Evolutionary conservation across 1,140 invertebrate species (phyloP), one percentile per base, ranked within the genome.

Genomic region (Camponotus vicinus): DNA sequence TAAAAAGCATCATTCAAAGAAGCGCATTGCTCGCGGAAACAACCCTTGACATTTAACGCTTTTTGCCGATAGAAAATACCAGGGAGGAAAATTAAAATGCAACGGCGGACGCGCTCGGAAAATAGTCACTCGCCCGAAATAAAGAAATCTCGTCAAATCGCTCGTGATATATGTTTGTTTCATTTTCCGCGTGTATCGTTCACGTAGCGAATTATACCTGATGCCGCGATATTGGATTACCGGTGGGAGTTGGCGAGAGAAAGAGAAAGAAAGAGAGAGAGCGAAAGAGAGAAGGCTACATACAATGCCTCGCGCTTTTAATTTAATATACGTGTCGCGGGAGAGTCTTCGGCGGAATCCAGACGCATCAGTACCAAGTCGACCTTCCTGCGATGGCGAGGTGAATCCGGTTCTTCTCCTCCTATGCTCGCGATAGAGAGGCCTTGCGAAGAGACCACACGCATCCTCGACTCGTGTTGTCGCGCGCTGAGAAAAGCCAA

Each of bases 281-380:
- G 2, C 13, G 45, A 15, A 4, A 18, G 49, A 52, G 49, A 52
- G 49, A 52, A 52, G 71, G 21, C 55, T 70, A 9, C 70, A 73
- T 64, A 77, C 70, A 82, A 61, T 69, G 69, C 42, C 59, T 55
- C 63, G 84, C 57, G 77, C 70, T 80, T 91, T 80, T 91, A 91
- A 91, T 91, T 90, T 90, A 91, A 91, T 91, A 91, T 90, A 90
- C 87, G 67, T 61, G 78, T 18, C 83, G 77, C 77, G 86, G 76
- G 71, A 88, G 86, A 88, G 86, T 76, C 90, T 93, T 92, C 89
- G 89, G 88, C 82, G 86, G 91, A 95, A 94, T 92, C 93, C 87
- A 91, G 92, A 91, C 91, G 85, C 88, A 90, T 89, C 94, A 95
- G 94, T 95, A 91, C 88, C 89, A 89, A 89, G 89, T 92, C 89